Base-by-base conservation (phyloP, 2,888 invertebrate genomes). In the Digitonthophagus gazella region DNA sequence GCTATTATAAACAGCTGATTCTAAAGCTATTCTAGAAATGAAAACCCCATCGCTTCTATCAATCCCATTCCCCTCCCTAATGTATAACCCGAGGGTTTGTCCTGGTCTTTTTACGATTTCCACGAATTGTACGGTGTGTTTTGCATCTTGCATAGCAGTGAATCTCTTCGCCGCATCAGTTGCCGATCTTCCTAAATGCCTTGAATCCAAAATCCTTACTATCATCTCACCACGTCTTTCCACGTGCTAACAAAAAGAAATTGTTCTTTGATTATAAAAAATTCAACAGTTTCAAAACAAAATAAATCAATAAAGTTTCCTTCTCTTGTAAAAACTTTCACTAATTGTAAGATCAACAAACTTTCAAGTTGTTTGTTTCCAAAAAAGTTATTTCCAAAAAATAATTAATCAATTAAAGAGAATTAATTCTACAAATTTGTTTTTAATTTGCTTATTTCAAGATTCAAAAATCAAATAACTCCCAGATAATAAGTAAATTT, bases 61-160 rank as follows among this genome's bases (percentile, higher is more conserved):
- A 67, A 93, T 90, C n/a, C 98, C 98, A 80, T 99, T 98, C n/a
- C 98, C 98, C 88, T 99, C 98, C 56, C 98, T 89, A 79, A 99
- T 98, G 83, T 99, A 99, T 71, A 99, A 88, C 58, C 99, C 99
- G 73, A 99, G 86, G 28, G 98, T 98, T 84, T 99, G 98, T 11
- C 98, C 99, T 0, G 99, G 99, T 77, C 98, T 89, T 84, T 99
- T 99, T 75, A 99, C 97, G 79, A 99, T 98, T 85, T 99, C 99
- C 76, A 99, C 97, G 80, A 97, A 90, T 82, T 94, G 90, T 71
- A 96, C 94, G 75, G 90, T 88, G 72, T 82, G 81, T 73, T 82
- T 83, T 66, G 78, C 80, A 82, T 92, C 93, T 87, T 93, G 93
- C 85, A 91, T 86, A 71, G 89, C 83, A 82, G 94, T 89, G 84